A percentile compares a stretch with the other conserved stretches of the same genome.
Conservation (phyloP, 2,113 vertebrate genomes). For the Andinoacara biseriatus region DNA sequence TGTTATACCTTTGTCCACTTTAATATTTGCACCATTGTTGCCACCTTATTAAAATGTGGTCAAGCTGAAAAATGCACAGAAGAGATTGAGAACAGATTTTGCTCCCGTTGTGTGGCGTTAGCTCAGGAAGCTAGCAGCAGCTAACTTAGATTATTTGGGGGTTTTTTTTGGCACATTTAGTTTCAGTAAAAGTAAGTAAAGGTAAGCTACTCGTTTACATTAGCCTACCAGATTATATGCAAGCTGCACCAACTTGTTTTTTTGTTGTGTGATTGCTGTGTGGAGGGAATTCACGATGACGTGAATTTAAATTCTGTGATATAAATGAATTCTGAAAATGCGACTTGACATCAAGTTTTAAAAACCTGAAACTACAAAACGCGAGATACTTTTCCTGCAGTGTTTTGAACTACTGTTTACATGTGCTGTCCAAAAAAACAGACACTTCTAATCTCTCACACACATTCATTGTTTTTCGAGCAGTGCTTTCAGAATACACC, state of each 20-base stretch:
- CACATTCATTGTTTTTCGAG: constrained; percentile 46
- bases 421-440: constrained; percentile 8
- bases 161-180: neutral
- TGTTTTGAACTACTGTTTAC: neutral
- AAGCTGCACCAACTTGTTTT: neutral
- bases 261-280: neutral
- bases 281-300: neutral
- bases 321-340: neutral
- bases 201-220: neutral
- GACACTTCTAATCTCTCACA: constrained; percentile 35
- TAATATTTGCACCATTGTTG: neutral
- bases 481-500: constrained; percentile 57
- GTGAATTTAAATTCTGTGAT: neutral
- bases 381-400: neutral
- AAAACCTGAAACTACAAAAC: neutral
- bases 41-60: neutral
- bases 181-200: neutral
- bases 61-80: neutral
- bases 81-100: neutral
- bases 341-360: neutral
- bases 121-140: neutral
- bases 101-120: neutral
- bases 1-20: neutral
- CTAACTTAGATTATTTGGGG: neutral
- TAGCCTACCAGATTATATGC: neutral